These are phyloP conservation scores for Lacerta viridis DNA, from an alignment of 2,797 vertebrate genomes.

Conservation along the genomic window DNA sequence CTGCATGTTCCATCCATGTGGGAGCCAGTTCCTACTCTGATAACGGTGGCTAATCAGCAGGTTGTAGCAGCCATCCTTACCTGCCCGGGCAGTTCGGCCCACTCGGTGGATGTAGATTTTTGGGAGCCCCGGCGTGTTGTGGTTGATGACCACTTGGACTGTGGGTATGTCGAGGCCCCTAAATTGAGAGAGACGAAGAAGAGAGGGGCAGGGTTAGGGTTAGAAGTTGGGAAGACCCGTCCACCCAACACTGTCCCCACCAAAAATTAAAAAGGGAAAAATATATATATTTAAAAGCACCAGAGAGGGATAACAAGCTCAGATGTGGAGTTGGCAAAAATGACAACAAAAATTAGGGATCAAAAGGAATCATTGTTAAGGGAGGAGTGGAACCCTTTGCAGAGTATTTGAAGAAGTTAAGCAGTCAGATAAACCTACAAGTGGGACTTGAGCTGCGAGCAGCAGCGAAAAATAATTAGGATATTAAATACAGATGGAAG, in stretches of 20 bases:
- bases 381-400: no score
- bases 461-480: no score
- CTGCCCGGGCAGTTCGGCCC: slow-evolving; percentile 94
- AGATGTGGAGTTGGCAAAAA: no score
- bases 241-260: no score
- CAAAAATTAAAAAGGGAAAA: no score
- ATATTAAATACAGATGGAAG: no score
- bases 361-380: no score
- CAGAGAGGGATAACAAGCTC: neutral
- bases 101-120: slow-evolving; percentile 98
- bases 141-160: slow-evolving; percentile 96
- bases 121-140: slow-evolving; percentile 95
- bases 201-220: accelerated
- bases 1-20: no score
- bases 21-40: neutral
- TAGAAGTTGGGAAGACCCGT: no score
- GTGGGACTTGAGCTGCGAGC: no score
- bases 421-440: neutral
- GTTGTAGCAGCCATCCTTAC: slow-evolving; percentile 66
- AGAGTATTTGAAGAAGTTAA: neutral
- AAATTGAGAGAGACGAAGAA: neutral
- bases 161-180: slow-evolving; percentile 97
- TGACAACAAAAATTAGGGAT: no score
- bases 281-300: neutral
- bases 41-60: neutral